Evolutionary conservation across 2,797 vertebrate species (phyloP), one percentile per base, ranked within the genome.

Genomic region (Falco cherrug): DNA sequence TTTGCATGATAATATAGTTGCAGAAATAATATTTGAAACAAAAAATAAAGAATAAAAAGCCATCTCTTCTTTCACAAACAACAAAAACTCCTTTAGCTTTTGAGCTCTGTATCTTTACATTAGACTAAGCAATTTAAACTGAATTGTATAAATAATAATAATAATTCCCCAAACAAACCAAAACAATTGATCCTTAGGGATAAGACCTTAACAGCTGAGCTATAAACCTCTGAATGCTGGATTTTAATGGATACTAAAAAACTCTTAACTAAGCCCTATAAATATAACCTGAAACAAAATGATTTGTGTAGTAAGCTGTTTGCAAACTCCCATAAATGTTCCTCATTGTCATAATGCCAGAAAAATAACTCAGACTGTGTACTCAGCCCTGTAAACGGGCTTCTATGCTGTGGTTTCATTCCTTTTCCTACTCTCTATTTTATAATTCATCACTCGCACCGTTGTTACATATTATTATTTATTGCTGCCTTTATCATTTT

Each of bases 391-490:
- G 35, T 39, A 94, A 88, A 69, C 59, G 33, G 33, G 59, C 29
- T 87, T 76, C 67, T 88, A 8, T 31, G 48, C 80, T 63, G 47
- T 45, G 77, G 24, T 51, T 83, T 74, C 82, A 35, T 73, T 89
- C 84, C 60, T 54, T 93, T 95, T 41, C 41, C 67, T 79, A 93
- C 35, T 89, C 70, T 22, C 61, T 57, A 47, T 69, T 90, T 94
- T 88, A 84, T 84, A 97, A 95, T 96, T 94, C 84, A 95, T 97
- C 75, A 71, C 76, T 92, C 5, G 12, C 57, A 35, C 65, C 84
- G 92, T 81, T 92, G 86, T 87, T 92, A 95, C 95, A 93, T 95
- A 92, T 90, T 90, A 90, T 94, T 95, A 97, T 97, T 97, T 97
- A 97, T 87, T 91, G 80, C 69, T 78, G 87, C 78, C 87, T 97